Evolutionary conservation across 2,888 invertebrate genomes (phyloP), one percentile per base, ranked within the genome.

Genomic region (Hirtodrosophila duncani): DNA sequence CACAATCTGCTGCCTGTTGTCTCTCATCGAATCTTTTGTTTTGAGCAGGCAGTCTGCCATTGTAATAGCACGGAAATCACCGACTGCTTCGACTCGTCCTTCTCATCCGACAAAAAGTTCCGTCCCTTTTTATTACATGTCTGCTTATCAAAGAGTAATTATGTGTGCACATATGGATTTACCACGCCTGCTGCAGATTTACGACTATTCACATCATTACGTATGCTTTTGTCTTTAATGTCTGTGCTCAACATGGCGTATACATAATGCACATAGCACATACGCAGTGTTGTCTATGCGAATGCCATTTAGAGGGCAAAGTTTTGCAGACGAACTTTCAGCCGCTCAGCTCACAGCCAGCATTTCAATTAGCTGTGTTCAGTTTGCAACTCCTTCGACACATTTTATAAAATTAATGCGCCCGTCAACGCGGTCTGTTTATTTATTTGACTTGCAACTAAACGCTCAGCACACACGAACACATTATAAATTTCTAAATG

Each of bases 91-190:
- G 9, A 36, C 13, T 17, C 27, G 17, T n/a, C 24, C 13, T 14
- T 11, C 17, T 2, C 6, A 13, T 16, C 24, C 36, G n/a, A n/a
- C n/a, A n/a, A n/a, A n/a, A n/a, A n/a, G n/a, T n/a, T n/a, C n/a
- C 21, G 1, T 3, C 24, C 5, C 21, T 21, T 36, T 30, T 61
- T 63, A 66, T 69, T 74, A 78, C 75, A 67, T 67, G 71, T 52
- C 67, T 74, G 79, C 75, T 75, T 74, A 74, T 74, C 72, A 79
- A 79, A 79, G 79, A 71, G 67, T 75, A 75, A 74, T 74, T 74
- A 75, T 71, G 71, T 64, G 53, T 56, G 53, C 60, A 61, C 61
- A 72, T 45, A 57, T n/a, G 13, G 3, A 20, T 29, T 5, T 42
- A 20, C 64, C 41, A 44, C 49, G 38, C 50, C 61, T 62, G 31